Base-by-base conservation (phyloP, 2,888 invertebrate genomes). In the Abrostola triplasia region DNA sequence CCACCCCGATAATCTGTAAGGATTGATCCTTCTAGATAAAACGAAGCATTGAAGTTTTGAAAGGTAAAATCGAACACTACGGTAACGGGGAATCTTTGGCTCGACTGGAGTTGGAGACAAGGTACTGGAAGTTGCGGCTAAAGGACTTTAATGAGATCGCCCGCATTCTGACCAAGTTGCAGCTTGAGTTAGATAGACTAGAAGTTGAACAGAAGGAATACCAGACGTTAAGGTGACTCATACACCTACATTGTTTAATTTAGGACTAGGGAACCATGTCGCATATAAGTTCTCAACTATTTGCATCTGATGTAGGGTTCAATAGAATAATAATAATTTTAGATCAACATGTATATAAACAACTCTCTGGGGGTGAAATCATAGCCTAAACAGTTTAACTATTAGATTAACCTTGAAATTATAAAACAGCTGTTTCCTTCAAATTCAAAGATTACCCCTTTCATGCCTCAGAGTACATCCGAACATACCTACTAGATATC, bases 141-240 rank as follows among this genome's bases (percentile, higher is more conserved):
- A 36, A 58, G 0, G 88, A 90, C 0, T 90, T 90, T 47, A 69
- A 80, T 1, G 67, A 77, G 36, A 86, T 91, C n/a, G 79, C 84
- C 0, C 54, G 71, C 0, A 80, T 78, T 0, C 52, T 92, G 0
- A 64, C 63, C 0, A 81, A 79, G 56, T 64, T 91, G 0, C 83
- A 85, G 40, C 59, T 52, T 0, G 85, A 85, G 42, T 81, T 85
- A 11, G 76, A 82, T 0, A 70, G 75, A 2, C 53, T 88, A 0
- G 42, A 67, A 0, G 77, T 75, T 40, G 83, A 90, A 40, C 77
- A 84, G 47, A 59, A 74, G 42, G 70, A 74, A 9, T 86, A 79
- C 36, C 59, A 79, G 0, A 54, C 60, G 10, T 67, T 83, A 63
- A 83, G 62, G 90, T 91, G 65, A 6, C 41, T 64, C 38, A 0